Evolutionary conservation across 2,113 vertebrate genomes (phyloP).

Genomic region (Cyprinodon variegatus): DNA sequence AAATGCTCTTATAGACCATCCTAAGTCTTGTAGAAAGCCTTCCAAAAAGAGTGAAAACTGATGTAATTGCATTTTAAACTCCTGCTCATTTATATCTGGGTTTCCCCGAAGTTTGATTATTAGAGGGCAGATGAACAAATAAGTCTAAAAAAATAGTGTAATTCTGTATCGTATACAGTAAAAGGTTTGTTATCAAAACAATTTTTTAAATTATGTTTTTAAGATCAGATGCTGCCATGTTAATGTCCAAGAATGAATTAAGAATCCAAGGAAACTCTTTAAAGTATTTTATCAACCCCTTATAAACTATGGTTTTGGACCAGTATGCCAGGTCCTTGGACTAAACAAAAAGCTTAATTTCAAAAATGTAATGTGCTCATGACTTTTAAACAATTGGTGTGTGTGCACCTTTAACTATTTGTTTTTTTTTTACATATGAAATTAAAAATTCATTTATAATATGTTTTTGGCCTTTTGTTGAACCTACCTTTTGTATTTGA

Average conservation of each 20-base stretch:
- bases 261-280: not conserved
- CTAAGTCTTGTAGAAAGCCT: not conserved
- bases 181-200: not conserved
- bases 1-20: not conserved
- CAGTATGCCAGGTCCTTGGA: not conserved
- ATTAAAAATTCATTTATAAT: not conserved
- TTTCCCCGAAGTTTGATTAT: not conserved
- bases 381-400: not conserved
- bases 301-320: not conserved
- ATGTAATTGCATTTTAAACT: not conserved
- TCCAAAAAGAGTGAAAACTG: not conserved
- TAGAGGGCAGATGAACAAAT: not conserved
- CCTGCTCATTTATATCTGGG: not conserved
- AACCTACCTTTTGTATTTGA: not conserved
- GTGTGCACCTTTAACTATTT: not conserved
- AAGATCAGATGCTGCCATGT: not conserved
- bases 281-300: not conserved
- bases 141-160: not conserved
- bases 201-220: not conserved
- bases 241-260: not conserved
- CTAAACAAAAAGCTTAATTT: not conserved
- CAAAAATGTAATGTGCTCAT: not conserved
- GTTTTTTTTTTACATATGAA: not conserved
- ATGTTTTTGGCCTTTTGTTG: not conserved
- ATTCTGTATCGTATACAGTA: not conserved